A percentile compares a stretch with the other conserved stretches of the same genome.
Conservation (phyloP, 2,888 invertebrate genomes). For the Eucera pruinosa region DNA sequence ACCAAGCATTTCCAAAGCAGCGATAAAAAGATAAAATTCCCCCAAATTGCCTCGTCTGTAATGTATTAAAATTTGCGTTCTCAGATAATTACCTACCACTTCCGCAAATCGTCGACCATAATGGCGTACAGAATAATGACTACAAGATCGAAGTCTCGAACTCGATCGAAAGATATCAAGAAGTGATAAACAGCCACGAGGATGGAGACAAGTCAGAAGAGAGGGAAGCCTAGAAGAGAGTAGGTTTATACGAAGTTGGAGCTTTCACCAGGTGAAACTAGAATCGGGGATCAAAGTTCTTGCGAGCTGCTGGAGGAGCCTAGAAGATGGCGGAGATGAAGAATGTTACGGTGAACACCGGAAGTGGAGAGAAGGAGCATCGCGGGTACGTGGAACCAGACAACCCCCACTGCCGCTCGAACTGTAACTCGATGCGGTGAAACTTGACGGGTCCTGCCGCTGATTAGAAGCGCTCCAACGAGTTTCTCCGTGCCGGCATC, state of each 20-base stretch:
- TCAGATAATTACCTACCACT: too few species aligned
- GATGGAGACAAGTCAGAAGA: background rate
- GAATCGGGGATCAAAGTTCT: conserved; percentile 79
- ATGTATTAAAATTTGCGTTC: too few species aligned
- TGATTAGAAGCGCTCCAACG: conserved; percentile 82
- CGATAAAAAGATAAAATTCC: too few species aligned
- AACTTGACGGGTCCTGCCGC: conserved; percentile 80
- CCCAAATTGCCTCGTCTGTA: too few species aligned
- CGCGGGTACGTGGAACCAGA: conserved; percentile 50
- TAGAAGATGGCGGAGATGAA: conserved; percentile 63
- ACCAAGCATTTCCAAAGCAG: too few species aligned
- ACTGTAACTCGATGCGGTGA: conserved; percentile 78
- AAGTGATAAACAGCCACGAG: conserved; percentile 20
- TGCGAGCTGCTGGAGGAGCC: conserved; percentile 51
- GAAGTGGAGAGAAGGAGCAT: conserved; percentile 30
- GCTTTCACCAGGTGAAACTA: conserved; percentile 67
- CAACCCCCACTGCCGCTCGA: conserved; percentile 29
- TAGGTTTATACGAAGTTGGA: conserved; percentile 14
- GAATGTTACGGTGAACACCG: conserved; percentile 63
- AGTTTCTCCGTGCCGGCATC: conserved; percentile 77
- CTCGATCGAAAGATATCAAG: conserved; percentile 46
- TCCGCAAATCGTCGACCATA: too few species aligned
- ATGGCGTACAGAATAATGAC: background rate
- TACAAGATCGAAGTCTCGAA: background rate
- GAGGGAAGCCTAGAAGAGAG: background rate